A percentile compares a stretch with the other conserved stretches of the same genome.
These are phyloP conservation scores for Eilema griseolum DNA, from an alignment of 2,888 invertebrate genomes.

Conservation along the genomic window DNA sequence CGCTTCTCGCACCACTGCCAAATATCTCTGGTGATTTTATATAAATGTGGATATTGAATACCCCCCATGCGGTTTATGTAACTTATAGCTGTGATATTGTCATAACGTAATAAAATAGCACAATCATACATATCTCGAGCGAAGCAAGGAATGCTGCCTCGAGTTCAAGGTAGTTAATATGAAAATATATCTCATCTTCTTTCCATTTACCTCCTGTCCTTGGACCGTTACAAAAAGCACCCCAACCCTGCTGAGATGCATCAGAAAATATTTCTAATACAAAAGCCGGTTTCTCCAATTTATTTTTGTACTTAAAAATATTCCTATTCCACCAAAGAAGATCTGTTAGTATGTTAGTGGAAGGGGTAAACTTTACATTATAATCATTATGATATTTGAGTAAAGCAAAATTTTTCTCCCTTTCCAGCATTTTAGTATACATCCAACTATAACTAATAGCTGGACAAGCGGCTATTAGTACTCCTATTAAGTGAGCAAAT, in stretches of 20 bases:
- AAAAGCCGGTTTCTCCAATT: neutral
- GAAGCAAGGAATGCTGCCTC: neutral
- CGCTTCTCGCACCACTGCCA: too few species aligned
- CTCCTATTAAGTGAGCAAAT: slow-evolving; percentile 31
- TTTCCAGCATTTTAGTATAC: neutral
- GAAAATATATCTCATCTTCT: neutral
- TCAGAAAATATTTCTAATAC: neutral
- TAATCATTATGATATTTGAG: neutral
- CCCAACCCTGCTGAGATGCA: neutral
- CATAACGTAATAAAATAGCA: too few species aligned
- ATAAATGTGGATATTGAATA: too few species aligned
- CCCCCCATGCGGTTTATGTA: too few species aligned
- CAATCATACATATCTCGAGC: neutral
- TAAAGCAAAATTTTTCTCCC: neutral
- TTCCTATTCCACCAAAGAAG: neutral
- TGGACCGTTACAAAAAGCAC: neutral
- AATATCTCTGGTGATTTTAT: too few species aligned
- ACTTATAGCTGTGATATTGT: too few species aligned
- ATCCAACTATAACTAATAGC: neutral
- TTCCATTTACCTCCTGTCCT: neutral
- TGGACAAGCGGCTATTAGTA: neutral
- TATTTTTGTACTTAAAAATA: neutral
- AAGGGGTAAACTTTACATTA: neutral
- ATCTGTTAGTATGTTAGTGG: neutral
- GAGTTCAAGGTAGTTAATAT: neutral